phyloP scores from a whole-genome alignment of 1,140 invertebrate genomes.

The Brachionus angularis region DNA sequence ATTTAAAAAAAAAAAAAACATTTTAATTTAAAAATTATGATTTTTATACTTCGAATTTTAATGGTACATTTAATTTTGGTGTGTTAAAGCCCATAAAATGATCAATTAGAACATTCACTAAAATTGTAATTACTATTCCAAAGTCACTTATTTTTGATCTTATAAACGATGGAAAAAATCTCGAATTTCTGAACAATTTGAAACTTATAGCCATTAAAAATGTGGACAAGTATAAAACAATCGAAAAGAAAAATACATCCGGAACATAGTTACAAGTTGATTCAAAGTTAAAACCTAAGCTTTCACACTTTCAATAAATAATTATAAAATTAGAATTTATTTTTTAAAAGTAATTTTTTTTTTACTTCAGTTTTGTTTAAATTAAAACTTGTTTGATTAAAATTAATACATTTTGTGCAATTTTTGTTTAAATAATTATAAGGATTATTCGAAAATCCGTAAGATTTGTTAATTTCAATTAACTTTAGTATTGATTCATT shows the following conservation, averaged over 20 bases:
- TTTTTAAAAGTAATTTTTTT: background rate
- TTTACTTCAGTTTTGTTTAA: background rate
- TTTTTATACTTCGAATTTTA: constrained; percentile 51
- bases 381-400: background rate
- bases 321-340: background rate
- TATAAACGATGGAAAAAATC: constrained; percentile 87
- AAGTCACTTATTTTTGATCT: constrained; percentile 68
- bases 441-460: background rate
- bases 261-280: constrained; percentile 64
- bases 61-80: constrained; percentile 81
- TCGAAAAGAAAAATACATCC: constrained; percentile 93
- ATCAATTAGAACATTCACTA: constrained; percentile 83
- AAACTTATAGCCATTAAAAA: constrained; percentile 80
- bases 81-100: constrained; percentile 76
- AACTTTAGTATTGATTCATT: constrained; percentile 76
- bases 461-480: constrained; percentile 1
- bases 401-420: constrained; percentile 6
- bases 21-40: background rate
- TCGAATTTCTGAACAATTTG: constrained; percentile 85
- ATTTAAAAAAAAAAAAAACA: background rate
- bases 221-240: constrained; percentile 86
- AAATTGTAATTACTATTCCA: constrained; percentile 91
- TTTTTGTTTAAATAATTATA: background rate
- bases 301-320: constrained; percentile 1
- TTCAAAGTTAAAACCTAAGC: background rate